Percentiles rank a stretch among this genome's conserved stretches.
Evolutionary conservation across 1,140 invertebrate genomes (phyloP).

Genomic region (Triops cancriformis): DNA sequence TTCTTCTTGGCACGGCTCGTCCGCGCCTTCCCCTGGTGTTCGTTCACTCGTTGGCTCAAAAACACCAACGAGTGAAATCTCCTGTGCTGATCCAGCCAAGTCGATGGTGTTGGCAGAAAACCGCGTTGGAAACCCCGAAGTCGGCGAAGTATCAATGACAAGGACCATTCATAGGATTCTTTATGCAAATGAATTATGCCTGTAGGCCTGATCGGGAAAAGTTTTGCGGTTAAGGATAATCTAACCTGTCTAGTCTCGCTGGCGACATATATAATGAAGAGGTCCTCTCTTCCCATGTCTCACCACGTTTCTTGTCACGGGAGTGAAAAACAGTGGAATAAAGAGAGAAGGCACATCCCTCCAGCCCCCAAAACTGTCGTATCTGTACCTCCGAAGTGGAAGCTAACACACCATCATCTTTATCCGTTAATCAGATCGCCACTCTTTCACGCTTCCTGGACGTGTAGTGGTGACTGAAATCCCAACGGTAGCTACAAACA

Average conservation of each 20-base stretch:
- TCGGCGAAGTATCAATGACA: not conserved
- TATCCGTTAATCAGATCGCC: slow-evolving; percentile 13
- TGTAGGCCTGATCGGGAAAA: slow-evolving; percentile 12
- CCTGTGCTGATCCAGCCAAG: no score
- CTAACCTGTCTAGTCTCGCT: slow-evolving; percentile 8
- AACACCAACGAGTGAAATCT: no score
- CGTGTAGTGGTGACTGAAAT: slow-evolving; percentile 2
- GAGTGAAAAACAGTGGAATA: not conserved
- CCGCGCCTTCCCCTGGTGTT: no score
- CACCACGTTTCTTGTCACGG: not conserved
- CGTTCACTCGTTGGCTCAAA: no score
- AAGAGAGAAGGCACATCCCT: not conserved
- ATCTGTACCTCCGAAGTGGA: slow-evolving; percentile 1
- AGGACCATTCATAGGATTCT: not conserved
- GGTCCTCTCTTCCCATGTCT: not conserved
- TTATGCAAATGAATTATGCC: not conserved
- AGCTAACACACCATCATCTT: slow-evolving; percentile 13
- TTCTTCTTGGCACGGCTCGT: no score
- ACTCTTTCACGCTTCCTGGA: slow-evolving; percentile 4
- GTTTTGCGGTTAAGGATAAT: slow-evolving; percentile 10
- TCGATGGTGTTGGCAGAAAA: no score
- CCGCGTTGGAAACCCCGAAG: not conserved
- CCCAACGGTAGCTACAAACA: slow-evolving; percentile 1
- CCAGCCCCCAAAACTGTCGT: not conserved
- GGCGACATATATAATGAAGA: slow-evolving; percentile 10